A percentile compares a stretch with the other conserved stretches of the same genome.
phyloP scores from a whole-genome alignment of 2,797 vertebrate species.

The Poeciliopsis gracilis region DNA sequence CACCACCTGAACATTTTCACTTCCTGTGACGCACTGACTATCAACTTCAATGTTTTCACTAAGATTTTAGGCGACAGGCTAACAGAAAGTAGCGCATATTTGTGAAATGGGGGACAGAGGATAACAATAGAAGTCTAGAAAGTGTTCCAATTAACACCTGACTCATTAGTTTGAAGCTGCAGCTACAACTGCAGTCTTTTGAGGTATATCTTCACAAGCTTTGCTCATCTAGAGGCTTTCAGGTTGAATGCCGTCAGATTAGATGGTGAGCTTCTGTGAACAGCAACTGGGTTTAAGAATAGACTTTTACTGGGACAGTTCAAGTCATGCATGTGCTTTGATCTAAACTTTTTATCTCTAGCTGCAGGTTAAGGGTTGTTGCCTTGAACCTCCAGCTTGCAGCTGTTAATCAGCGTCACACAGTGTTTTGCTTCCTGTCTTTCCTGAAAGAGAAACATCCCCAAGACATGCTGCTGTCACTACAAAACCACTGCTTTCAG shows the following conservation, averaged over 20 bases:
- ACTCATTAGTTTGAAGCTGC: neutral
- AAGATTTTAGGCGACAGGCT: neutral
- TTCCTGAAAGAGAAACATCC: neutral
- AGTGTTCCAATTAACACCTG: neutral
- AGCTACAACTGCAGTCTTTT: neutral
- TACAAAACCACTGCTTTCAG: neutral
- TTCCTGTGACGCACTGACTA: neutral
- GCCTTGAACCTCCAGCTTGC: neutral
- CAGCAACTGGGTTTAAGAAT: neutral
- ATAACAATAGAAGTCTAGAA: neutral
- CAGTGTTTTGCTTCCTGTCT: neutral
- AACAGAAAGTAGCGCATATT: neutral
- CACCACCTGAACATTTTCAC: neutral
- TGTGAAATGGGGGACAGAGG: neutral
- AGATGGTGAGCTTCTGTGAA: neutral
- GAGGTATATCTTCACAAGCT: neutral
- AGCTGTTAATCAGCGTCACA: neutral
- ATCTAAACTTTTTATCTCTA: neutral
- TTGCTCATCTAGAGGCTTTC: neutral
- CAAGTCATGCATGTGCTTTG: neutral
- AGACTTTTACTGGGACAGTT: neutral
- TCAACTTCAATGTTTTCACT: neutral
- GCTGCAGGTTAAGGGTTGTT: neutral
- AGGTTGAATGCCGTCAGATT: neutral
- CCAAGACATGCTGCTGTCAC: neutral